phyloP scores from a whole-genome alignment of 2,888 invertebrate species.

The Sphecodes monilicornis region DNA sequence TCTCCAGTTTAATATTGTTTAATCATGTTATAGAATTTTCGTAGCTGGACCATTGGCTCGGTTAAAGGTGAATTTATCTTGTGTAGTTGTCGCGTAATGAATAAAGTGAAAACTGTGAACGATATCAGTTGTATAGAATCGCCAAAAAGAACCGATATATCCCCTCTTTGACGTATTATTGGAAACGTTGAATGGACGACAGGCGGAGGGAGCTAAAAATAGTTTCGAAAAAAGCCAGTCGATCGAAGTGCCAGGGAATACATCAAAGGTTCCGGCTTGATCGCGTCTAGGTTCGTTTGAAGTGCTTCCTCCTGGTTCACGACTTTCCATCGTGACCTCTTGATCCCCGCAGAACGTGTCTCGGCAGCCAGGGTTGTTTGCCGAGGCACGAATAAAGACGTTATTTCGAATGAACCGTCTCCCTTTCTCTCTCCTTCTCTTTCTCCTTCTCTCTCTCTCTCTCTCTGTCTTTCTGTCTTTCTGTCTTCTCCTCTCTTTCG shows the following conservation, averaged over 20 bases:
- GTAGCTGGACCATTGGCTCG: background rate
- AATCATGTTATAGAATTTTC: background rate
- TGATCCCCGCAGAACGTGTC: slow-evolving; percentile 49
- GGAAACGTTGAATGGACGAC: background rate
- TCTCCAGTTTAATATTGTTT: no score
- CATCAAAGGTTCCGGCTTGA: slow-evolving; percentile 57
- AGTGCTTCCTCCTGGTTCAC: slow-evolving; percentile 56
- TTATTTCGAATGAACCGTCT: slow-evolving; percentile 71
- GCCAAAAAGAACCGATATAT: background rate
- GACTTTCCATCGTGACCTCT: slow-evolving; percentile 57
- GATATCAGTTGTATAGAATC: background rate
- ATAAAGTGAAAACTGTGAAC: background rate
- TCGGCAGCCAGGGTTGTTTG: slow-evolving; percentile 60
- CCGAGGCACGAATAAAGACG: slow-evolving; percentile 67
- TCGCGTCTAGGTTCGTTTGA: slow-evolving; percentile 58
- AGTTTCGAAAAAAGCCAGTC: slow-evolving; percentile 29
- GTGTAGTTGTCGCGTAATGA: background rate
- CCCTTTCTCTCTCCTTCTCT: background rate
- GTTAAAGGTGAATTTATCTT: slow-evolving; percentile 2
- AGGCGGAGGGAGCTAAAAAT: slow-evolving; percentile 33
- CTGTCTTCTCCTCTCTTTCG: background rate
- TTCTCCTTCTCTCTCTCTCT: background rate
- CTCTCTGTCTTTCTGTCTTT: background rate
- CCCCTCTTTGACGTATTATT: slow-evolving; percentile 30
- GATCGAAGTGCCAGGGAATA: slow-evolving; percentile 44